Evolutionary conservation across 2,113 vertebrate species (phyloP), one percentile per base, ranked within the genome.

Genomic region (Onychostoma macrolepis): DNA sequence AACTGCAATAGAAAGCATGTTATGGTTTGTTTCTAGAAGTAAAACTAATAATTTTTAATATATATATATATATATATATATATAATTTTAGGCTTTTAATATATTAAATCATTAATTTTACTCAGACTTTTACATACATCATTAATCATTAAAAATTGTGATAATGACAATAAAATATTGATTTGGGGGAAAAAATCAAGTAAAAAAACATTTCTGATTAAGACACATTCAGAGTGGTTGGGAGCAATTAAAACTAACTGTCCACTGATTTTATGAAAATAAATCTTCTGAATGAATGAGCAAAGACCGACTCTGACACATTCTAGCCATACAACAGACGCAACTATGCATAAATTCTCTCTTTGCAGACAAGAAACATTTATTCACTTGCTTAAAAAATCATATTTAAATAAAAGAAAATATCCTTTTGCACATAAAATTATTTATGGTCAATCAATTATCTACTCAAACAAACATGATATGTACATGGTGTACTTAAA

Each of bases 271-370:
- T 77, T 26, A 41, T 58, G 30, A 83, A 24, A 83, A 69, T 33
- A 82, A 45, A 21, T 30, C n/a, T 63, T 61, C 33, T 69, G 43
- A 33, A 69, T 48, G 63, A 67, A 33, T 65, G 58, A 83, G 80
- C 28, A 69, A 67, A 45, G 36, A 67, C 41, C 13, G 19, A 38
- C 24, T 58, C 21, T 28, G n/a, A 26, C 61, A 45, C 80, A 83
- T 83, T 83, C 43, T 21, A 5, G 9, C 4, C 61, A 69, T 48
- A 24, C 43, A 33, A n/a, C 4, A 75, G 15, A 38, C 28, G 65
- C 80, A 86, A 45, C 53, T 79, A 86, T 86, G 87, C 63, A 61
- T 36, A 61, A 48, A n/a, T 28, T n/a, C n/a, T 38, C 1, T 80
- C 21, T 58, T 58, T 36, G 61, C 58, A 45, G 43, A 65, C 28